Evolutionary conservation across 1,140 invertebrate genomes (phyloP), one percentile per base, ranked within the genome.

Genomic region (Augochlora pura): DNA sequence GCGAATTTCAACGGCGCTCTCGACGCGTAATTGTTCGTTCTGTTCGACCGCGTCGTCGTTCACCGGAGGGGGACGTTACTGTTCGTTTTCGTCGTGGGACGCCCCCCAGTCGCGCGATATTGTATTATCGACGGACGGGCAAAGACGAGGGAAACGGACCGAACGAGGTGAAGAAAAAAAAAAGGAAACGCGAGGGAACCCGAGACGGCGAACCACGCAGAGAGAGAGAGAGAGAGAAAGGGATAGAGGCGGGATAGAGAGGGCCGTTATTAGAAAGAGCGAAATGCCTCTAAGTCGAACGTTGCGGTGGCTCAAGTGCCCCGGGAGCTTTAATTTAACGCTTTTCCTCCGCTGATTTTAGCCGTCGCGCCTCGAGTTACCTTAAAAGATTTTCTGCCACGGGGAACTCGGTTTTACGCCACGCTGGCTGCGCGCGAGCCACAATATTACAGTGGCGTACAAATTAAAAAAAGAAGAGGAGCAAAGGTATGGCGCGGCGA

Each of bases 331-430:
- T 81, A 83, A 86, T 81, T 86, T 83, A 70, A 73, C 27, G 73
- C 79, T 83, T 77, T 86, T 77, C 67, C 74, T 75, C 71, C 66
- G 81, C 70, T 69, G 66, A 86, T 86, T 86, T 78, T 74, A 86
- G 60, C 60, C 63, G 63, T 86, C 64, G 65, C 71, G 71, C 49
- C 81, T 86, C 71, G 75, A 57, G 69, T 78, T 84, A 81, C 75
- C 82, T 87, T 84, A 76, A 78, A 82, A 83, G 82, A 84, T 86
- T 86, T 87, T 86, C 66, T 59, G 60, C 85, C 71, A 75, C n/a
- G 75, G 62, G 75, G 70, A 86, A 77, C 73, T 49, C 59, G 78
- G 72, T 83, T 68, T 82, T 80, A 66, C 72, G 71, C 52, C 60
- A 72, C 23, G 69, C 52, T 68, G 68, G 66, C 54, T 63, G 73